phyloP scores from a whole-genome alignment of 2,113 vertebrate species.

The Tychaedon coryphoeus region DNA sequence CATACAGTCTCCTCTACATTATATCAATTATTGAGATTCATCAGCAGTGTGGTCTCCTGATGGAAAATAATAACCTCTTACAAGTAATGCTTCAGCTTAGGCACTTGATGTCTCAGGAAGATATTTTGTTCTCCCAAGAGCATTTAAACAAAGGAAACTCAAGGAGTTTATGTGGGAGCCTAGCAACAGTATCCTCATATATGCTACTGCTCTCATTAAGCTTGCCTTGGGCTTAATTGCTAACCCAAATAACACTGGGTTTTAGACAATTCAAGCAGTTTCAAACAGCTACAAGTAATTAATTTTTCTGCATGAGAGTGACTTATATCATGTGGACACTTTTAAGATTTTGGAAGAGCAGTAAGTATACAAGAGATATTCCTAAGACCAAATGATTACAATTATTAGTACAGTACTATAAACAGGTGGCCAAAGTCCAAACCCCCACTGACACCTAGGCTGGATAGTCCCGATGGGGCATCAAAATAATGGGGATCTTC shows the following conservation, averaged over 20 bases:
- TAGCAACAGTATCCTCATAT: not conserved
- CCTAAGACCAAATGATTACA: not conserved
- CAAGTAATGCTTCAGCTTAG: not conserved
- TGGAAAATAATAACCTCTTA: not conserved
- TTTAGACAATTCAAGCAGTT: not conserved
- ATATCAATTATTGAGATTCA: not conserved
- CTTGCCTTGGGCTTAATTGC: not conserved
- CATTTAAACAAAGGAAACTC: slow-evolving; percentile 27
- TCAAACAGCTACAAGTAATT: not conserved
- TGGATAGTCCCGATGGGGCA: not conserved
- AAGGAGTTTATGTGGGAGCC: not conserved
- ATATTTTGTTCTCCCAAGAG: not conserved
- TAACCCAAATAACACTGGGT: not conserved
- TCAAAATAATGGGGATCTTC: not conserved
- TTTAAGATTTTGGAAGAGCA: not conserved
- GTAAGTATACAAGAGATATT: not conserved
- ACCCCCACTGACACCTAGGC: not conserved
- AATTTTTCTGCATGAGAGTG: not conserved
- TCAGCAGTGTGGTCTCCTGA: not conserved
- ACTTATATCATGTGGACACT: not conserved
- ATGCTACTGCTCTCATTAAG: not conserved
- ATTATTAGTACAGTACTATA: not conserved
- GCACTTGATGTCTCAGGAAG: not conserved
- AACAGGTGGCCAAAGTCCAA: not conserved
- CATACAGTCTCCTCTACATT: not conserved